Conservation (phyloP, 2,888 invertebrate species). For the Nymphalis polychloros region DNA sequence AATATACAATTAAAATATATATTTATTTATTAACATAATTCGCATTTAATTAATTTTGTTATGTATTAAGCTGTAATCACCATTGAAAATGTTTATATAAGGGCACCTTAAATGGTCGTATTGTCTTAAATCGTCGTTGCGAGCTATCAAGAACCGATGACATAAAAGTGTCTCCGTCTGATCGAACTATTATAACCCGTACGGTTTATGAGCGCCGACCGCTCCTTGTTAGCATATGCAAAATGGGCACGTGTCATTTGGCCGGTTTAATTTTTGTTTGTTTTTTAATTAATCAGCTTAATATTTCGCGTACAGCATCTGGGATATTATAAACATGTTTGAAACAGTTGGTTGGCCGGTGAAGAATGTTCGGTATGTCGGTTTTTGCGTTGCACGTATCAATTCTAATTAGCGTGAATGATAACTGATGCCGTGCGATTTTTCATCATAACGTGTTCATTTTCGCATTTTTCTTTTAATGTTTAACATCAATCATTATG, state of each 20-base stretch:
- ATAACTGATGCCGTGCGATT: constrained; percentile 19
- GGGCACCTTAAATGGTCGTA: constrained; percentile 36
- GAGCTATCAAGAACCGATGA: constrained; percentile 54
- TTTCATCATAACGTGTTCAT: constrained; percentile 18
- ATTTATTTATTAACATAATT: no score
- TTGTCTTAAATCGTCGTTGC: constrained; percentile 43
- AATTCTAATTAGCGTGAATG: constrained; percentile 18
- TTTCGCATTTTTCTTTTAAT: constrained; percentile 12
- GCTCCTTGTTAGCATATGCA: constrained; percentile 53
- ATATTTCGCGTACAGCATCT: constrained; percentile 48
- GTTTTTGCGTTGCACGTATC: constrained; percentile 22
- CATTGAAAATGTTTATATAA: no score
- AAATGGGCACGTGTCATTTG: constrained; percentile 56
- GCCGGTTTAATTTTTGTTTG: constrained; percentile 39
- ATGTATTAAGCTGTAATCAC: no score
- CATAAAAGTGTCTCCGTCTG: constrained; percentile 61
- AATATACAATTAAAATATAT: no score
- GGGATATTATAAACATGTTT: constrained; percentile 25
- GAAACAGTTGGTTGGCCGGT: constrained; percentile 37
- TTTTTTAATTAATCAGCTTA: constrained; percentile 46
- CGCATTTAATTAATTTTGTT: no score
- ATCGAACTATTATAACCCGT: constrained; percentile 50
- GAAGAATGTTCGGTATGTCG: constrained; percentile 34
- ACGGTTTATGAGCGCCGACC: constrained; percentile 42
- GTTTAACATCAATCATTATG: constrained; percentile 12